Percentiles rank a stretch among this genome's conserved stretches.
These are phyloP conservation scores for Pygmarrhopalites habei DNA, from an alignment of 1,140 invertebrate genomes.

Conservation along the genomic window DNA sequence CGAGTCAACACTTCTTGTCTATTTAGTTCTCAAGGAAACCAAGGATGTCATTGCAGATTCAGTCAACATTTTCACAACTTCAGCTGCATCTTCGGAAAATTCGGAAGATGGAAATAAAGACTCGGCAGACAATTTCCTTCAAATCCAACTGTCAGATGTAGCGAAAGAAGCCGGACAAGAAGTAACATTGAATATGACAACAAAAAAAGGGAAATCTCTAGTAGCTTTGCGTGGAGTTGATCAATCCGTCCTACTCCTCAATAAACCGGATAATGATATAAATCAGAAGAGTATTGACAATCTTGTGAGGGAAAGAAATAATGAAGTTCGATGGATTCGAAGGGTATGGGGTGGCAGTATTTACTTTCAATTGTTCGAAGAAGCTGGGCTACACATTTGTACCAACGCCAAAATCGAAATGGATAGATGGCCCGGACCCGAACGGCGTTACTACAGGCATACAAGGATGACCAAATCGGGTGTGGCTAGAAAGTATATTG, in stretches of 20 bases:
- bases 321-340: neutral
- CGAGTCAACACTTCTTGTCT: conserved; percentile 9
- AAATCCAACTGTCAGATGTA: neutral
- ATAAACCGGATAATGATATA: conserved; percentile 22
- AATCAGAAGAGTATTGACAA: conserved; percentile 5
- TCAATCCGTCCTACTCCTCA: conserved; percentile 10
- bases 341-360: conserved; percentile 15
- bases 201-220: neutral
- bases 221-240: conserved; percentile 14
- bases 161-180: neutral
- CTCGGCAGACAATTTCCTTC: neutral
- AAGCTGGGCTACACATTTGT: conserved; percentile 65
- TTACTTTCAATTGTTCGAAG: conserved; percentile 46
- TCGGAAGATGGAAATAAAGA: neutral
- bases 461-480: no score
- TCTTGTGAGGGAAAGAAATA: neutral
- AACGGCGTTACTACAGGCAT: neutral
- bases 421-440: neutral
- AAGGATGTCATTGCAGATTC: conserved; percentile 14
- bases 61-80: neutral
- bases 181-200: neutral
- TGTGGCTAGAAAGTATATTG: no score
- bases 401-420: conserved; percentile 61
- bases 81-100: no score
- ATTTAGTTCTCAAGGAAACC: neutral